A percentile compares a stretch with the other conserved stretches of the same genome.
Conservation (phyloP, 2,113 vertebrate species). For the Rutilus rutilus region DNA sequence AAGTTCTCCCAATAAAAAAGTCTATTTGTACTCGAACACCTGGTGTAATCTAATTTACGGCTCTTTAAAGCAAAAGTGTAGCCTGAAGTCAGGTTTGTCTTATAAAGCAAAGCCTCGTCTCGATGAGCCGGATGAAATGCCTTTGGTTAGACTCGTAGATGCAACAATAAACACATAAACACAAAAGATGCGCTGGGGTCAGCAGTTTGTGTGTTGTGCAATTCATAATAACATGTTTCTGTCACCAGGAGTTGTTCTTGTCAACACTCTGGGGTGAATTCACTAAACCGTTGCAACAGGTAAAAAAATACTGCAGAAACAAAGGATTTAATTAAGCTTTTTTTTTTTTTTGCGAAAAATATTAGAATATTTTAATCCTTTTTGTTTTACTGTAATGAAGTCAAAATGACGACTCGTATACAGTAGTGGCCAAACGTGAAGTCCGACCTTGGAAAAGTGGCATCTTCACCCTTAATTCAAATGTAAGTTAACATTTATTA, state of each 20-base stretch:
- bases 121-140: not conserved
- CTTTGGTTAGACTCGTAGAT: not conserved
- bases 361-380: too few relatives aligned
- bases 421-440: too few relatives aligned
- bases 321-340: not conserved
- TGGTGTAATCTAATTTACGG: constrained; percentile 45
- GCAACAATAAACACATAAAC: not conserved
- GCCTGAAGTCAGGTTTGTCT: not conserved
- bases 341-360: too few relatives aligned
- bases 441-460: too few relatives aligned
- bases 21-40: constrained; percentile 49
- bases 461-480: too few relatives aligned
- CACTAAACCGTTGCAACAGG: not conserved
- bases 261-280: not conserved
- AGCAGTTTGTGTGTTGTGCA: not conserved
- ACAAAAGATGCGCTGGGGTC: not conserved
- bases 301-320: not conserved
- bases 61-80: constrained; percentile 23
- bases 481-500: too few relatives aligned
- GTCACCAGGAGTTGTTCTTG: not conserved
- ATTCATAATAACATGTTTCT: not conserved
- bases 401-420: too few relatives aligned
- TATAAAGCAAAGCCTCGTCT: not conserved
- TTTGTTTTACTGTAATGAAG: too few relatives aligned
- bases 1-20: constrained; percentile 17